phyloP scores from a whole-genome alignment of 1,140 invertebrate genomes.

The Drosophila sproati region DNA sequence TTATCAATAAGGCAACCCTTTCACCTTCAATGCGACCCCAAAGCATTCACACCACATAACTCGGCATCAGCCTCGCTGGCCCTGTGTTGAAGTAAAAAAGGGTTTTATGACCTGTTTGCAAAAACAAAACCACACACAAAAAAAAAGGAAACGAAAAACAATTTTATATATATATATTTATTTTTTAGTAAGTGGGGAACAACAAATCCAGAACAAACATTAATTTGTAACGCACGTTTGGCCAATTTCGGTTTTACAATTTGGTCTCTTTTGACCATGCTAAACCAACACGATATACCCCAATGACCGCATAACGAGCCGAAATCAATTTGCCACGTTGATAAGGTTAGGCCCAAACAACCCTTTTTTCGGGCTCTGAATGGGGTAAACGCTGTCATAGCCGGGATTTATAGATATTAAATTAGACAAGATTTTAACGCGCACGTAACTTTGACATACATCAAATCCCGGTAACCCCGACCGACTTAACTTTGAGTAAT shows the following conservation, averaged over 20 bases:
- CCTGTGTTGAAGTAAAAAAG: slow-evolving; percentile 81
- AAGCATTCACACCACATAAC: slow-evolving; percentile 76
- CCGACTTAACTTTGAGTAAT: slow-evolving; percentile 61
- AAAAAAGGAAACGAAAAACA: slow-evolving; percentile 31
- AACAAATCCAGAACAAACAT: slow-evolving; percentile 78
- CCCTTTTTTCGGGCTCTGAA: slow-evolving; percentile 44
- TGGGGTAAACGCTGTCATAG: slow-evolving; percentile 56
- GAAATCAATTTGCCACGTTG: slow-evolving; percentile 81
- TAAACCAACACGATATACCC: slow-evolving; percentile 69
- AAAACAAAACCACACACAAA: slow-evolving; percentile 36
- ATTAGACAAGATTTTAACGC: slow-evolving; percentile 79
- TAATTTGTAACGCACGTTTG: slow-evolving; percentile 82
- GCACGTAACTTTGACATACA: slow-evolving; percentile 80
- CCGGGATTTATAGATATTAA: slow-evolving; percentile 79
- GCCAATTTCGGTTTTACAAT: slow-evolving; percentile 79
- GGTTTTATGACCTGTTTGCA: slow-evolving; percentile 76
- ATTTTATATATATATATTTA: slow-evolving; percentile 36
- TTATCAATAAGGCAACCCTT: slow-evolving; percentile 57
- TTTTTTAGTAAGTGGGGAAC: slow-evolving; percentile 37
- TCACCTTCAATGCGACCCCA: slow-evolving; percentile 28
- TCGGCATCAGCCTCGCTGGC: slow-evolving; percentile 61
- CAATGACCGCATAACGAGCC: slow-evolving; percentile 81
- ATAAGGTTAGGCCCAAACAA: slow-evolving; percentile 64
- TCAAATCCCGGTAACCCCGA: slow-evolving; percentile 56
- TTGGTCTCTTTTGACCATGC: slow-evolving; percentile 66